phyloP scores from a whole-genome alignment of 2,797 vertebrate species.

The Sparidentex hasta region DNA sequence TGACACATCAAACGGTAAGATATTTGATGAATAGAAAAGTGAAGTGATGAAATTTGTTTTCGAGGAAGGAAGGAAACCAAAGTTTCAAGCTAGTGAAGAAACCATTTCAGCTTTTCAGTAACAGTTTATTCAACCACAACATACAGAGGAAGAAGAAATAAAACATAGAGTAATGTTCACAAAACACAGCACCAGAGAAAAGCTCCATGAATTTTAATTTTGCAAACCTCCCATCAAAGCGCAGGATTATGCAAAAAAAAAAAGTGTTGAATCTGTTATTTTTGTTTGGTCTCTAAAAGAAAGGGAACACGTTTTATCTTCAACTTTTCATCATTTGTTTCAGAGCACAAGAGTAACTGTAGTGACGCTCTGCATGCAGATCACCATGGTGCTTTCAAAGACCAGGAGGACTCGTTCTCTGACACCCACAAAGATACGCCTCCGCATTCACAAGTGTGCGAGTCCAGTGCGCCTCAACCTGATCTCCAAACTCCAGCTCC shows the following conservation, averaged over 20 bases:
- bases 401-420: neutral
- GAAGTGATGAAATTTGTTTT: neutral
- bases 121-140: too few relatives aligned
- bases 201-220: too few relatives aligned
- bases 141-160: too few relatives aligned
- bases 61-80: neutral
- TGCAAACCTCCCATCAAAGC: too few relatives aligned
- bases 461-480: neutral
- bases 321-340: neutral
- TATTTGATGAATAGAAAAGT: neutral
- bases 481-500: neutral
- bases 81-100: too few relatives aligned
- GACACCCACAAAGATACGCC: neutral
- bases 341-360: slow-evolving; percentile 9
- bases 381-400: rapidly evolving
- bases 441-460: neutral
- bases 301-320: neutral
- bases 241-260: too few relatives aligned
- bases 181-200: too few relatives aligned
- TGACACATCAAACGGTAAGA: neutral
- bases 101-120: neutral
- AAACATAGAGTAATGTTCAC: too few relatives aligned
- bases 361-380: neutral
- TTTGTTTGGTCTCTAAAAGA: neutral
- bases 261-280: too few relatives aligned